Base-by-base conservation (phyloP, 2,888 invertebrate species). In the Ornithoptera priamus region DNA sequence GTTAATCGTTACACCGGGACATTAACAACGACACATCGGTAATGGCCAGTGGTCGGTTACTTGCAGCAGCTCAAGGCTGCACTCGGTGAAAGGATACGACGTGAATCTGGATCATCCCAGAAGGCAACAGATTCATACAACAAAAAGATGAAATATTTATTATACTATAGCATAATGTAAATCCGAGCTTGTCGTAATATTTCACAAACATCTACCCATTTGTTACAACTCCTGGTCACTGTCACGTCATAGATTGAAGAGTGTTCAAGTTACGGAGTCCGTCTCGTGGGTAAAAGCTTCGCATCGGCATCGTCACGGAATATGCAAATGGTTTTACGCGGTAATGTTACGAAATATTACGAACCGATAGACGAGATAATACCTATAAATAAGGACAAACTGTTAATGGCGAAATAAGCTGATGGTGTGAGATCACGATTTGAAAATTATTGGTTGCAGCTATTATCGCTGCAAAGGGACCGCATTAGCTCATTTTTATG, bases 91-190 rank as follows among this genome's bases (percentile, higher is more conserved):
- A 92, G 92, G 92, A 90, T 85, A 77, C 81, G 74, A 76, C 75
- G 80, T 81, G 86, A 86, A 92, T 90, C 91, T 91, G 91, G 90
- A 91, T 88, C 92, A 90, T 92, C 92, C 84, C 81, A 82, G 83
- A 83, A 75, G 78, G 76, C 71, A 62, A 53, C 61, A 36, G 42
- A 59, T 61, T 56, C 60, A 39, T 62, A 50, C 30, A 60, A 57
- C 39, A 58, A 36, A 69, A 46, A 53, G 66, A 62, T 39, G 39
- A 66, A 61, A 18, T 69, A 46, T 66, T 58, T 53, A 61, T 59
- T 60, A 61, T 61, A 64, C 59, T 61, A 70, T 63, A 46, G 56
- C 66, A n/a, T 62, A 70, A 70, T 53, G n/a, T n/a, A 53, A n/a
- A n/a, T 58, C 22, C 24, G 61, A 50, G 39, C 36, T 62, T 58